Conservation (phyloP, 2,888 invertebrate genomes). For the Lacanobia wlatinum region DNA sequence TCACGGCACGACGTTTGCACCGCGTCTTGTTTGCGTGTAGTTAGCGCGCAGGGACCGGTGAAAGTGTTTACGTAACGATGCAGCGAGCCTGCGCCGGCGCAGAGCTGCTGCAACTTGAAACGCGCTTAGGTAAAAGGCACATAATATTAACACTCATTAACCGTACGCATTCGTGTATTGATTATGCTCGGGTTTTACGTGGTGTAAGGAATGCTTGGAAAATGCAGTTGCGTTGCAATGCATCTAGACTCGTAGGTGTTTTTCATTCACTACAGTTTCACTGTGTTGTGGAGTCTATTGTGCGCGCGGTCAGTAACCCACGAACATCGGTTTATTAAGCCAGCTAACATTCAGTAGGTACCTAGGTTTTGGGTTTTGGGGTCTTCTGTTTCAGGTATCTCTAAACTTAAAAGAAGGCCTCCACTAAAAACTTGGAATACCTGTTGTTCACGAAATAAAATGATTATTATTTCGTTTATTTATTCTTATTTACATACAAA, state of each 20-base stretch:
- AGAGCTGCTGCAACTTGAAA: slow-evolving; percentile 73
- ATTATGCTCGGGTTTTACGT: slow-evolving; percentile 21
- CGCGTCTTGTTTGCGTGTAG: slow-evolving; percentile 68
- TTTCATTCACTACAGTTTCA: neutral
- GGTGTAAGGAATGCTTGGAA: slow-evolving; percentile 12
- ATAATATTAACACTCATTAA: slow-evolving; percentile 46
- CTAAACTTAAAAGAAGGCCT: no score
- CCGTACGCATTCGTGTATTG: slow-evolving; percentile 17
- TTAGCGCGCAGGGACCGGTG: slow-evolving; percentile 78
- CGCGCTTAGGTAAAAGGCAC: slow-evolving; percentile 62
- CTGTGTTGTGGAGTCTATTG: neutral
- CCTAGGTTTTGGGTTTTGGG: no score
- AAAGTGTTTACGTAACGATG: slow-evolving; percentile 88
- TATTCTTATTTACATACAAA: no score
- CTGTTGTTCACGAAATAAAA: no score
- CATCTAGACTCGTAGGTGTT: neutral
- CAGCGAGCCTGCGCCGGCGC: slow-evolving; percentile 66
- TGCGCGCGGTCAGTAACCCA: neutral
- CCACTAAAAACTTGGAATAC: no score
- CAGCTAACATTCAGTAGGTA: no score
- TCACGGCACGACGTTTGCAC: slow-evolving; percentile 65
- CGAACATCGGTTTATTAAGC: neutral
- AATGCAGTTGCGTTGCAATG: slow-evolving; percentile 5
- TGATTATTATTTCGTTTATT: no score
- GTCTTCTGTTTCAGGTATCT: no score